These are phyloP conservation scores for Torymus auratus DNA, from an alignment of 2,888 invertebrate genomes.

Conservation along the genomic window DNA sequence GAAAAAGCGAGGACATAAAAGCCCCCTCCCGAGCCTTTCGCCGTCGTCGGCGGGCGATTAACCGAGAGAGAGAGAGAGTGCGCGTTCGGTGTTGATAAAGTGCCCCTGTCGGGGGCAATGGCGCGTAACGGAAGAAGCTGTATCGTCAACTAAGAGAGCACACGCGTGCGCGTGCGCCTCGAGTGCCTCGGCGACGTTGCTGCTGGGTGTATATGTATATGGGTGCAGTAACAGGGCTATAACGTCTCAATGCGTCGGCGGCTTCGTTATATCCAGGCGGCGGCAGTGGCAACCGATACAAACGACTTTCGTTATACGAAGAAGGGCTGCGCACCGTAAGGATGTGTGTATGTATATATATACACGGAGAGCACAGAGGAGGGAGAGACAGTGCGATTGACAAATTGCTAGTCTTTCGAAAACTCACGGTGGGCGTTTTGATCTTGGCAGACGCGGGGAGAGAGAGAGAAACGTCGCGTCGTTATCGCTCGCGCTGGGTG, in stretches of 20 bases:
- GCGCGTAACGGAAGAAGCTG: conserved; percentile 67
- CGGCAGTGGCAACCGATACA: no score
- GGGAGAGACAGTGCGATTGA: neutral
- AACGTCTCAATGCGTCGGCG: conserved; percentile 46
- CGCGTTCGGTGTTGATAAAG: conserved; percentile 65
- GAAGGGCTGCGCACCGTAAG: no score
- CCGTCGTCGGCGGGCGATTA: conserved; percentile 41
- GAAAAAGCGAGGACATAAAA: conserved; percentile 52
- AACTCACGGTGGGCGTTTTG: neutral
- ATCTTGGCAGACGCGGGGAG: neutral
- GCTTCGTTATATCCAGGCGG: conserved; percentile 30
- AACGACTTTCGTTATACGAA: no score
- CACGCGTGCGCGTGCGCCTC: conserved; percentile 47
- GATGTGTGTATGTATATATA: no score
- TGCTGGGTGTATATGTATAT: neutral
- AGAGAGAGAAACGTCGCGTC: no score
- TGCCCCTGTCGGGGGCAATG: conserved; percentile 70
- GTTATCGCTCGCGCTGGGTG: no score
- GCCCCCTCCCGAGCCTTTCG: conserved; percentile 17
- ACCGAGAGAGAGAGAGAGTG: conserved; percentile 17
- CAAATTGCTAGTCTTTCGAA: neutral
- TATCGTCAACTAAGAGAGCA: conserved; percentile 62
- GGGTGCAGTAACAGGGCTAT: conserved; percentile 12
- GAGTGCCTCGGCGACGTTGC: conserved; percentile 28
- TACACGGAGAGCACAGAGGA: no score